Conservation (phyloP, 1,140 invertebrate genomes). For the Chelonus insularis region DNA sequence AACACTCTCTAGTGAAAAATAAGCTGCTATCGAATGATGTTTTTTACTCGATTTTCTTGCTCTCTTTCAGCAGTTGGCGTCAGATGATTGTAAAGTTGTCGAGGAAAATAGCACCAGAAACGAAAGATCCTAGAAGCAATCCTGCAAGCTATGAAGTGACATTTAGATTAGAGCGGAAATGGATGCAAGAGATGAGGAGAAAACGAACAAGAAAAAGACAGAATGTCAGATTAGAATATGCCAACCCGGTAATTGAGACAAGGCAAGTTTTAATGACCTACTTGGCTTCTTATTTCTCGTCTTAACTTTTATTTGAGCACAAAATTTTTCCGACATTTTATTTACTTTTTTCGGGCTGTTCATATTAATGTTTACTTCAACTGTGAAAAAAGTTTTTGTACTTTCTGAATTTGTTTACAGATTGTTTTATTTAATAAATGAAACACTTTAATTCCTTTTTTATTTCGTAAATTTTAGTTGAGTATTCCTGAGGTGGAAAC, state of each 20-base stretch:
- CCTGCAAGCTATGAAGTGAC: slow-evolving; percentile 5
- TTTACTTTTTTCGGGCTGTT: background rate
- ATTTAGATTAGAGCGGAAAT: slow-evolving; percentile 14
- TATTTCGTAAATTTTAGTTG: too few relatives aligned
- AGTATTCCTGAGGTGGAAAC: too few relatives aligned
- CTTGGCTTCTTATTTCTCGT: background rate
- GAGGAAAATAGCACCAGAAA: slow-evolving; percentile 3
- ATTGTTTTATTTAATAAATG: too few relatives aligned
- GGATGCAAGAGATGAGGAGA: background rate
- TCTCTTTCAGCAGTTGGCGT: background rate
- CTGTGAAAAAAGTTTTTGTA: too few relatives aligned
- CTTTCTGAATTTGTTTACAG: too few relatives aligned
- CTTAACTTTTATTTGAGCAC: background rate
- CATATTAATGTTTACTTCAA: background rate
- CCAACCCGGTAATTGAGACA: slow-evolving; percentile 9
- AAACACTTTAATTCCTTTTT: background rate
- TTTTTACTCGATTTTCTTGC: background rate
- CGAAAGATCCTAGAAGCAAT: slow-evolving; percentile 1
- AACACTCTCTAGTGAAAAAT: slow-evolving; percentile 6
- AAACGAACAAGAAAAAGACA: background rate
- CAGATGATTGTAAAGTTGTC: slow-evolving; percentile 11
- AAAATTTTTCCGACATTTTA: background rate
- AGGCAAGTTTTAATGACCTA: slow-evolving; percentile 10
- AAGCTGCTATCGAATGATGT: background rate
- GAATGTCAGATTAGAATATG: slow-evolving; percentile 16